Conservation (phyloP, 2,113 vertebrate species). For the Misgurnus mizolepis region DNA sequence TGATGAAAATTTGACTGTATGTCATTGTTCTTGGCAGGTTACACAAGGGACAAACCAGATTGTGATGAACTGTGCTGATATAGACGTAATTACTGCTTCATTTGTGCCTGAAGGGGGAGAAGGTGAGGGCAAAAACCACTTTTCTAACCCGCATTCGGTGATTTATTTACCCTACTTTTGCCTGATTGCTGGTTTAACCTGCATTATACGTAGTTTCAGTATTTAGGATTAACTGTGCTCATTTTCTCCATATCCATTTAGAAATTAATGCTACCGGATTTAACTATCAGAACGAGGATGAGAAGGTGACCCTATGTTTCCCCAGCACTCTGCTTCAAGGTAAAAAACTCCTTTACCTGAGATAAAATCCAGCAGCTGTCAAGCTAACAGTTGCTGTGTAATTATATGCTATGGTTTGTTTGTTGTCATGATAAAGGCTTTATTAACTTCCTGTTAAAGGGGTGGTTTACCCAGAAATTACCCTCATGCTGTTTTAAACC, state of each 20-base stretch:
- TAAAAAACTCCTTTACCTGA: slow-evolving; percentile 57
- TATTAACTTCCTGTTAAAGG: slow-evolving; percentile 13
- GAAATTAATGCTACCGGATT: slow-evolving; percentile 98
- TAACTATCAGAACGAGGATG: slow-evolving; percentile 99
- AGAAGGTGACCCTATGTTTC: slow-evolving; percentile 98
- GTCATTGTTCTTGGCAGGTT: slow-evolving; percentile 79
- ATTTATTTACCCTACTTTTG: background rate
- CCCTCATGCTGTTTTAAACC: no score
- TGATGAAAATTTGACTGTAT: slow-evolving; percentile 9
- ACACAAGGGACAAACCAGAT: slow-evolving; percentile 95
- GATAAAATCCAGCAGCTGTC: background rate
- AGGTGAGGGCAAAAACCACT: slow-evolving; percentile 75
- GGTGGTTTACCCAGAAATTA: no score
- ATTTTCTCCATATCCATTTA: slow-evolving; percentile 63
- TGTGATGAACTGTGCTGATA: slow-evolving; percentile 99
- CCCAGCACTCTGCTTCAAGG: slow-evolving; percentile 92
- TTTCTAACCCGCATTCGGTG: background rate
- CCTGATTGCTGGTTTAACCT: slow-evolving; percentile 13
- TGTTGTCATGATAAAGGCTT: background rate
- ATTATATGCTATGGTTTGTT: slow-evolving; percentile 38
- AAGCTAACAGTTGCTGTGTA: slow-evolving; percentile 23
- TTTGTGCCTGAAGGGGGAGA: slow-evolving; percentile 91
- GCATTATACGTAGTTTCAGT: slow-evolving; percentile 19
- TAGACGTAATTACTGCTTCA: slow-evolving; percentile 98
- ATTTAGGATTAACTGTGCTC: slow-evolving; percentile 11